Evolutionary conservation across 2,888 invertebrate genomes (phyloP).

Genomic region (Synergus itoensis): DNA sequence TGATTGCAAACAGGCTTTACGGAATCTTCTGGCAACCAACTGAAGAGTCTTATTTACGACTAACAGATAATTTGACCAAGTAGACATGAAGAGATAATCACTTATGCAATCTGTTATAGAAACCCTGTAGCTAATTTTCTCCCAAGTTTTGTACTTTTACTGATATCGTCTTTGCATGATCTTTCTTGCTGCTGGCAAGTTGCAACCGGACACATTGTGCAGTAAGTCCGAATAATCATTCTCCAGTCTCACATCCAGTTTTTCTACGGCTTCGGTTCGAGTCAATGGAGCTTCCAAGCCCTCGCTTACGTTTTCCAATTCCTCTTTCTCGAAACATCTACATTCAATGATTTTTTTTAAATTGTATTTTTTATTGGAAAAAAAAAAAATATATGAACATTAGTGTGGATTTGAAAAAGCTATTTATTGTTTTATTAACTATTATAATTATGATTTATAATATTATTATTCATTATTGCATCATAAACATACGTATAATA

Average conservation of each 20-base stretch:
- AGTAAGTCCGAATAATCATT: conserved; percentile 75
- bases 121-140: conserved; percentile 24
- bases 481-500: background rate
- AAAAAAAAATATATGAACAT: too few species aligned
- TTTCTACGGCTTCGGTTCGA: conserved; percentile 72
- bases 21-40: background rate
- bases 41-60: background rate
- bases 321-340: conserved; percentile 80
- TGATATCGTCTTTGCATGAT: conserved; percentile 79
- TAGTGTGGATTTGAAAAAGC: too few species aligned
- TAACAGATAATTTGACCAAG: background rate
- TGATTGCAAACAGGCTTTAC: background rate
- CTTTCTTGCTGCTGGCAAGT: conserved; percentile 79
- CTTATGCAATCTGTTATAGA: conserved; percentile 8
- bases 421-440: too few species aligned
- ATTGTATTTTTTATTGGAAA: background rate
- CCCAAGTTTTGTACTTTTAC: conserved; percentile 56
- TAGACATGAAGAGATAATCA: background rate
- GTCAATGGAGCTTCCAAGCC: conserved; percentile 75
- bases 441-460: background rate
- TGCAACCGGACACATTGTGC: conserved; percentile 80
- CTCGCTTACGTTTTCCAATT: conserved; percentile 78
- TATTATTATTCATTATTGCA: background rate
- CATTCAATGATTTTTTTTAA: conserved; percentile 18
- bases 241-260: conserved; percentile 69